Base-by-base conservation (phyloP, 1,140 invertebrate species). In the Metaphire vulgaris region DNA sequence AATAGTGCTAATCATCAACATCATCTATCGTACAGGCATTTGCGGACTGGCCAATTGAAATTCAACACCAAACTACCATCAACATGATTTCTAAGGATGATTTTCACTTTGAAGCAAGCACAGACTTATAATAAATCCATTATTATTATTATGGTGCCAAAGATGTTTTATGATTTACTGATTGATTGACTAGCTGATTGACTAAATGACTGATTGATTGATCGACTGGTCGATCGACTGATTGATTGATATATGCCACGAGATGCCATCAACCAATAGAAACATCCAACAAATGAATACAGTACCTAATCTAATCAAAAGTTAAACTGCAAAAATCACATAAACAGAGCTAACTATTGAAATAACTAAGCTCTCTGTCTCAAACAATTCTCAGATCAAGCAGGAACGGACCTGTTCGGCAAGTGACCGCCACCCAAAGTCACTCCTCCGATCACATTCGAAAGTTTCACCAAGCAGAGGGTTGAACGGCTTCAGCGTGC, bases 361-460 rank as follows among this genome's bases (percentile, higher is more conserved):
- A 14, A 65, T 65, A 14, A 65, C 26, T 26, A 65, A 65, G 14
- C 26, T 15, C 56, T 15, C 26, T 26, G 26, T 65, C 56, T 15
- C 56, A 65, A 65, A 15, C 56, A 65, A 14, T 26, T 15, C 56
- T 26, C 14, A 14, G 14, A 65, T 65, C 56, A 69, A 56, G 30
- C 74, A 33, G 29, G 33, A 77, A 72, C n/a, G n/a, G n/a, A 92
- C 91, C 89, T 98, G 96, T 88, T 99, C 97, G 6, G 92, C 92
- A 80, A 99, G 88, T 32, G 91, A 90, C 78, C 91, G 90, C 97
- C 97, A 99, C n/a, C 97, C 97, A 30, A 96, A 88, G 87, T 99
- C 97, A 74, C 94, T 92, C 75, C 88, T 93, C 29, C 97, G 89
- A 89, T 99, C 97, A 85, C 93, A 99, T 88, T 99, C 98, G 83